These are phyloP conservation scores for Mungos mungo DNA, from an alignment of 2,113 vertebrate genomes.

Conservation along the genomic window DNA sequence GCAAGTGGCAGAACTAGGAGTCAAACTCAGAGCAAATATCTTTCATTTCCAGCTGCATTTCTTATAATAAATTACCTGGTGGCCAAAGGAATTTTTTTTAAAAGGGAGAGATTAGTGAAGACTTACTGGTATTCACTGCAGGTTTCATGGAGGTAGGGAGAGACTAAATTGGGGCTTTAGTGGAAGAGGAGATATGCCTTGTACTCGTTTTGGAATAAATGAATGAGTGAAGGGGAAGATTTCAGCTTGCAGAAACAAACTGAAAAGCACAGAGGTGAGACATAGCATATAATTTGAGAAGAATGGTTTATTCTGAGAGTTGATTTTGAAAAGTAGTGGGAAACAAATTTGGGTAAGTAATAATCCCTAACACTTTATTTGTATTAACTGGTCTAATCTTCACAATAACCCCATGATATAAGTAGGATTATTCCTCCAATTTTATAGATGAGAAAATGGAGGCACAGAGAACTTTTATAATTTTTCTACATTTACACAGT, in stretches of 20 bases:
- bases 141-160: neutral
- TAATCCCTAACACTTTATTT: slow-evolving; percentile 11
- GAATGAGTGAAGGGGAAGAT: neutral
- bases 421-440: neutral
- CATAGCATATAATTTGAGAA: neutral
- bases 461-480: neutral
- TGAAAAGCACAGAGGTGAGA: neutral
- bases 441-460: slow-evolving; percentile 18
- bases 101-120: neutral
- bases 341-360: neutral
- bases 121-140: neutral
- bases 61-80: neutral
- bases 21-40: neutral
- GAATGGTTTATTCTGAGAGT: neutral
- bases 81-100: neutral
- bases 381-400: neutral
- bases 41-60: neutral
- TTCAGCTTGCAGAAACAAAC: neutral
- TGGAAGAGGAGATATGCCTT: neutral
- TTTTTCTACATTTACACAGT: neutral
- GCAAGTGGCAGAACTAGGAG: neutral
- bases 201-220: neutral
- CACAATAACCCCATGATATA: neutral
- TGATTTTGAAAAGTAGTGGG: neutral
- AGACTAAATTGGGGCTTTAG: neutral